Evolutionary conservation across 2,888 invertebrate genomes (phyloP), one percentile per base, ranked within the genome.

Genomic region (Xestia rhomboidea): DNA sequence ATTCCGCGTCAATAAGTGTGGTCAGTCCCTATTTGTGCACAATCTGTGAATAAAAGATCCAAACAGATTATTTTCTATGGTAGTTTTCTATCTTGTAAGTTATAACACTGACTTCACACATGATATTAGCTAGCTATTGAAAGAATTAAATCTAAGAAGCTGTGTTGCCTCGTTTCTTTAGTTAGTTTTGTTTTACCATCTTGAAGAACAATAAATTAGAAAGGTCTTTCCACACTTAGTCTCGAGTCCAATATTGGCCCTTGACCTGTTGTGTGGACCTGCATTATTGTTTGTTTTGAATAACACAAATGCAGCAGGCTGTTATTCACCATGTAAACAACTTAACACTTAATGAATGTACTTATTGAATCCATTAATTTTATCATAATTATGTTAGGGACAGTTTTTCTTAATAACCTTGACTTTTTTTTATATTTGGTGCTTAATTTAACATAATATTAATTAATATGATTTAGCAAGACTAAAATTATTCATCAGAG

Each of bases 321-420:
- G 49, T 74, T 41, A 21, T 24, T 46, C 30, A 41, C 4, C 13
- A 21, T 41, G 0, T 54, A 34, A 62, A 54, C n/a, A 30, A 68
- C 73, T 51, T 67, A 70, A 18, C 49, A 41, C 41, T 49, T 64
- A 60, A 71, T 68, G 1, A 63, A 76, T 84, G 70, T 84, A 80
- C 64, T 84, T 78, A 68, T 27, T 79, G 60, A 74, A 80, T 73
- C 41, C 66, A 76, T 46, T 63, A 21, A 54, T 60, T 62, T 67
- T 27, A 46, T 57, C 18, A 13, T 27, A 15, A 66, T 27, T 54
- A 60, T 18, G 10, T 27, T 46, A 44, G 3, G 8, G 3, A 1
- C 13, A 30, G 34, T 41, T 41, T 38, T n/a, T 41, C n/a, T n/a
- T 11, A 21, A 10, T 67, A 15, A 49, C 24, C 27, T 24, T 30